phyloP scores from a whole-genome alignment of 2,888 invertebrate species.

The Podabrus alpinus region DNA sequence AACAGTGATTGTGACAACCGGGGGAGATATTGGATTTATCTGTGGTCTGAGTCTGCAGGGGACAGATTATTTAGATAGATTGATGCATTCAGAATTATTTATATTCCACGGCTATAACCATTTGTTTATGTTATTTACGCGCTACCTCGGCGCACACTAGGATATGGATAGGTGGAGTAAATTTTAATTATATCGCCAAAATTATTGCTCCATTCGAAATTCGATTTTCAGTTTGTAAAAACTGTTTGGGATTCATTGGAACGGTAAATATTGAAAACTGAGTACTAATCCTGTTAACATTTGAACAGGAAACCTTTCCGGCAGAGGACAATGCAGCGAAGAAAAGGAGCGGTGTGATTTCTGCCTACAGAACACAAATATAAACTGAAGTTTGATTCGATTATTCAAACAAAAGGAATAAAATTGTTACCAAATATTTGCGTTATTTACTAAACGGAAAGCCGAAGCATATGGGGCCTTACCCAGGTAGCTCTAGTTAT shows the following conservation, averaged over 20 bases:
- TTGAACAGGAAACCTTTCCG: not conserved
- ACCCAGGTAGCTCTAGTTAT: too few relatives aligned
- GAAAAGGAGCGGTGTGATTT: not conserved
- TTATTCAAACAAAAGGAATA: not conserved
- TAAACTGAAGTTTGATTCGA: not conserved
- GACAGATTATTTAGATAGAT: constrained; percentile 54
- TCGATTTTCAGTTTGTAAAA: not conserved
- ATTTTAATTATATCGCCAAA: not conserved
- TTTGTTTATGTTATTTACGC: constrained; percentile 52
- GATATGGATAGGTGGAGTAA: not conserved
- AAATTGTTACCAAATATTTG: not conserved
- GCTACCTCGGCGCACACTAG: not conserved
- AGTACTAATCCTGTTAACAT: not conserved
- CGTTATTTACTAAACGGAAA: not conserved
- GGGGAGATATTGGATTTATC: constrained; percentile 53
- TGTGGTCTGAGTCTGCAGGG: constrained; percentile 48
- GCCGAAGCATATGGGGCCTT: too few relatives aligned
- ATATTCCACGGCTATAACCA: constrained; percentile 50
- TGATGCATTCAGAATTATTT: constrained; percentile 53
- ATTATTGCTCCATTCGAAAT: not conserved
- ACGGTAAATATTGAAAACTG: not conserved
- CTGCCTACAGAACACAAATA: not conserved
- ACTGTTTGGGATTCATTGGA: not conserved
- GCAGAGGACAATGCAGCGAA: not conserved
- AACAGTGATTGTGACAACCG: constrained; percentile 55